Conservation (phyloP, 2,797 vertebrate genomes). For the Coregonus suidteri region DNA sequence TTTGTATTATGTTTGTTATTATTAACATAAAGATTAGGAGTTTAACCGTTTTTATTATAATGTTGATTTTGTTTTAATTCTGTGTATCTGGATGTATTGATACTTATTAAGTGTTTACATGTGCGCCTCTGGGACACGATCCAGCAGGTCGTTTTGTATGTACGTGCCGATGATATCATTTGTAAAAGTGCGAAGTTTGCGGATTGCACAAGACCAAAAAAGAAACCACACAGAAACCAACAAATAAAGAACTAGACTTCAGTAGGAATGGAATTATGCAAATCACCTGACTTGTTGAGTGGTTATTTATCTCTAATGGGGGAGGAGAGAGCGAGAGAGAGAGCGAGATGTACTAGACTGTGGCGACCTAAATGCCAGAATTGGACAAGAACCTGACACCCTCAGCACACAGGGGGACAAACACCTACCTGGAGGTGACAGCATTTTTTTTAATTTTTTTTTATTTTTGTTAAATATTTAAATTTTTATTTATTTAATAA, state of each 20-base stretch:
- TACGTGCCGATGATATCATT: slow-evolving; percentile 69
- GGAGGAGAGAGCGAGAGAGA: too few species aligned
- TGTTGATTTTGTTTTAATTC: slow-evolving; percentile 44
- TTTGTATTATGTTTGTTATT: slow-evolving; percentile 35
- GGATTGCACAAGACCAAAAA: slow-evolving; percentile 72
- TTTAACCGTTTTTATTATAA: slow-evolving; percentile 21
- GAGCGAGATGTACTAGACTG: too few species aligned
- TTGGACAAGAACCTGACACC: too few species aligned
- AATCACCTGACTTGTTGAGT: slow-evolving; percentile 39
- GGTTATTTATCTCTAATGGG: neutral
- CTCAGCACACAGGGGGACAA: too few species aligned
- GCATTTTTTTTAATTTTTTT: too few species aligned
- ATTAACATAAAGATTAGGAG: too few species aligned
- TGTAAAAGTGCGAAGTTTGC: slow-evolving; percentile 65
- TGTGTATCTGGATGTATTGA: slow-evolving; percentile 54
- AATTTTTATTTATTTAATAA: too few species aligned
- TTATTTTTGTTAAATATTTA: too few species aligned
- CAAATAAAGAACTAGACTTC: slow-evolving; percentile 53
- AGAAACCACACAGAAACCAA: slow-evolving; percentile 36
- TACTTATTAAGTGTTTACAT: slow-evolving; percentile 59
- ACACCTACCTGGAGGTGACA: too few species aligned
- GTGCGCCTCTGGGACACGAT: slow-evolving; percentile 48
- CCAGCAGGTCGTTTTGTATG: slow-evolving; percentile 53
- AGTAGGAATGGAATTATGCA: slow-evolving; percentile 62
- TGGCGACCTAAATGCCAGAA: too few species aligned